Evolutionary conservation across 1,140 invertebrate species (phyloP), one percentile per base, ranked within the genome.

Genomic region (Heliconius nattereri): DNA sequence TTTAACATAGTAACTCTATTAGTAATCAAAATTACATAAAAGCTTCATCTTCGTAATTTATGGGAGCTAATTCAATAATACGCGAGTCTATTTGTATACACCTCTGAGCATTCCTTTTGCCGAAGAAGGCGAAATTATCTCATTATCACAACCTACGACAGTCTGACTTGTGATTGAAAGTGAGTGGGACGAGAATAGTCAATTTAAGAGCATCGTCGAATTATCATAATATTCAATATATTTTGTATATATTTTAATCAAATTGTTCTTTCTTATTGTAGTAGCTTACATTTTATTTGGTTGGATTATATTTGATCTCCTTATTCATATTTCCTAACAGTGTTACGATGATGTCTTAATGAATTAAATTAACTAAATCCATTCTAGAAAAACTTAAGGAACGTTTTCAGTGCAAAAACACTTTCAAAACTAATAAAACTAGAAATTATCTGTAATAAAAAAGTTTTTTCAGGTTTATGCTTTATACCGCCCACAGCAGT

Each of bases 121-220:
- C 78, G 45, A 79, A 79, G 72, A 79, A 79, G 78, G 78, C 78
- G 73, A 79, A 35, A 75, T 71, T 75, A 74, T 79, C 78, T 79
- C 73, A 79, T 79, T 79, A 75, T 37, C n/a, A 37, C 78, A 40
- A 35, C 78, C 78, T 45, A 79, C 78, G 26, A 37, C 32, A 57
- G 57, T 79, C 66, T 49, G 57, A 40, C 73, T 79, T 75, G 66
- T 49, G 20, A 20, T 75, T 75, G 37, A 20, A 40, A 49, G 73
- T 79, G 73, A 73, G 78, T 52, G 37, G 76, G 70, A 77, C 45
- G 29, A 72, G 23, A 66, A 66, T 66, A 77, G 70, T 66, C 29
- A 71, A 73, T 49, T 72, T 72, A 72, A 20, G 35, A 72, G 19
- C 35, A 40, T 32, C 8, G 71, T 72, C 16, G 8, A 23, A 40